Evolutionary conservation across 2,113 vertebrate species (phyloP), one percentile per base, ranked within the genome.

Genomic region (Psettodes erumei): DNA sequence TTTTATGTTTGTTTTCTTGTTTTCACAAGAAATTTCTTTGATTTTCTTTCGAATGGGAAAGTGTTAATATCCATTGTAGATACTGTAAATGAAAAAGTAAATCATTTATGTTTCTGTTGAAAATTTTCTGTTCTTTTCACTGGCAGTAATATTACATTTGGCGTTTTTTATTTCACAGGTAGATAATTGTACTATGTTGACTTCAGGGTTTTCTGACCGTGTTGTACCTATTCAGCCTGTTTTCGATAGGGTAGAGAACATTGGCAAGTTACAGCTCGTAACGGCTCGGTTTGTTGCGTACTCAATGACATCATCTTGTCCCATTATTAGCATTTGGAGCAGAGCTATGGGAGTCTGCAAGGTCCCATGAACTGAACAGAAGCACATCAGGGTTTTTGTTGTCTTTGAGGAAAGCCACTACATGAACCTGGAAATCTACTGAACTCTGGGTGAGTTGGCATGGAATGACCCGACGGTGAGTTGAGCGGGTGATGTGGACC

Each of bases 401-500:
- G 7, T 59, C 33, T 6, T 35, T 12, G 8, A 35, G 30, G n/a
- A 33, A 33, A 56, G 19, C 28, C 8, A 33, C 1, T 18, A 35
- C 54, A 32, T 18, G 28, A 33, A 10, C 16, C n/a, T 15, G 11
- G 28, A 32, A 55, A 33, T 1, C 16, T 55, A 32, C 8, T 6
- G 10, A 56, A 37, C 19, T 3, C 8, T 3, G 28, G 3, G 3
- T 28, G 18, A 55, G 53, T 33, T 19, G 9, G 5, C 21, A 50
- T 50, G 47, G 18, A 30, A 13, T 18, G 15, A 48, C 13, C 21
- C 11, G 51, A 3, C 51, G 54, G 23, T 42, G 28, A 28, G 32
- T 59, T 71, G 32, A 51, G 47, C 51, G 82, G 45, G 56, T 28
- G 60, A 43, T 55, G 55, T 16, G 53, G 8, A 30, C 32, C 30